These are phyloP conservation scores for Dascyllus trimaculatus DNA, from an alignment of 2,113 vertebrate genomes.

Conservation along the genomic window DNA sequence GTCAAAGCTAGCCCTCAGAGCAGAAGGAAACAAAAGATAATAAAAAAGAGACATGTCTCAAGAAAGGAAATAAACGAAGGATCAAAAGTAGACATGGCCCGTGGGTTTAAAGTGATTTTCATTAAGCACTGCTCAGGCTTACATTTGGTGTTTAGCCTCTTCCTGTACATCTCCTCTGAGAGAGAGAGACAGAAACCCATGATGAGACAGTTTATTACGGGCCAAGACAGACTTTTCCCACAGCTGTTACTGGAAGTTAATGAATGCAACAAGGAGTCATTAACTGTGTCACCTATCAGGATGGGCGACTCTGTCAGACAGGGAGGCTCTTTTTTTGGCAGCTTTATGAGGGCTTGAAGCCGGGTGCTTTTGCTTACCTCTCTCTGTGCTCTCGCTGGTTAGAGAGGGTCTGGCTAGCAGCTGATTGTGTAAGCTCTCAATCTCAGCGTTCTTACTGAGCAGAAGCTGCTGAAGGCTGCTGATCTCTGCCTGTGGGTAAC, in stretches of 20 bases:
- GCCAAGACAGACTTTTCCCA: slow-evolving; percentile 25
- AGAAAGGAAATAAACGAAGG: slow-evolving; percentile 39
- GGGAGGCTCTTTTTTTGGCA: slow-evolving; percentile 26
- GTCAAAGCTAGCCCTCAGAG: slow-evolving; percentile 30
- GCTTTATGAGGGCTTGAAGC: background rate
- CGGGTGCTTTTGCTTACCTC: slow-evolving; percentile 85
- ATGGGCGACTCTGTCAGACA: slow-evolving; percentile 6
- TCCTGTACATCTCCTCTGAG: slow-evolving; percentile 89
- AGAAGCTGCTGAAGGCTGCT: slow-evolving; percentile 93
- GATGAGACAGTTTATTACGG: slow-evolving; percentile 71
- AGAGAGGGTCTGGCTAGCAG: slow-evolving; percentile 87
- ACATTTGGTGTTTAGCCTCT: slow-evolving; percentile 91
- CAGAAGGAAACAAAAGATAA: slow-evolving; percentile 39
- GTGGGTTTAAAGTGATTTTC: slow-evolving; percentile 57
- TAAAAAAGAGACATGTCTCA: slow-evolving; percentile 29
- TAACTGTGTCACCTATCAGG: slow-evolving; percentile 39
- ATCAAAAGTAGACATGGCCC: slow-evolving; percentile 48
- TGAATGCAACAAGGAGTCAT: slow-evolving; percentile 41
- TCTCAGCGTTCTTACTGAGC: slow-evolving; percentile 93
- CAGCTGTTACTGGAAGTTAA: slow-evolving; percentile 35
- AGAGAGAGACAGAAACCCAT: slow-evolving; percentile 80
- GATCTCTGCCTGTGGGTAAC: slow-evolving; percentile 89
- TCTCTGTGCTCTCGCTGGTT: slow-evolving; percentile 87
- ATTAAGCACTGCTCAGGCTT: slow-evolving; percentile 80
- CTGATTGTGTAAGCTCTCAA: slow-evolving; percentile 92